Evolutionary conservation across 2,113 vertebrate genomes (phyloP), one percentile per base, ranked within the genome.

Genomic region (Colius striatus): DNA sequence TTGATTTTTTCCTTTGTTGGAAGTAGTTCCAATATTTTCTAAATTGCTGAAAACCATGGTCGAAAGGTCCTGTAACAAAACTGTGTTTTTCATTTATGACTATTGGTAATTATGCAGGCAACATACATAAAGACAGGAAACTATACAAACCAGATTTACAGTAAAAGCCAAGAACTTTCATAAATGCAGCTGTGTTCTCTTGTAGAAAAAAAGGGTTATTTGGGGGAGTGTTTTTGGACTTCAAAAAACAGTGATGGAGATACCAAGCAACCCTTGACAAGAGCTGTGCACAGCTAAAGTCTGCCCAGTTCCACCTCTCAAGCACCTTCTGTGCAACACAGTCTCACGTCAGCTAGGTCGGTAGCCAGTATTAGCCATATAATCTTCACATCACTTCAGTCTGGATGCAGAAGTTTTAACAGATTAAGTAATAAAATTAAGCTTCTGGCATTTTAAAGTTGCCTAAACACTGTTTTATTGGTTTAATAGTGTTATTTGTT

Each of bases 81-180:
- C 67, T 29, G 8, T 43, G 54, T 57, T 94, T 95, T 92, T 84
- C 80, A 76, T 84, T 84, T 92, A 88, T 61, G 63, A 88, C 50
- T 95, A 17, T 72, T 82, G 72, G 62, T 84, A 89, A 75, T 91
- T 80, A 89, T 41, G 65, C 73, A 89, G 73, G 63, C 67, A 94
- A 76, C 14, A 57, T 61, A 68, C 29, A 65, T 18, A 36, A 16
- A 87, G 66, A 81, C 55, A 86, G 65, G 77, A 91, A 96, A 91
- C 30, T 2, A 54, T 60, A 82, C 43, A 71, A 89, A 65, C 58
- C 21, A 76, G 50, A 82, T 58, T 88, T 85, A 93, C 79, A 61
- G 54, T 73, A 95, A 92, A 93, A 92, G 71, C 38, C 16, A 43
- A 93, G 58, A 68, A 5, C 32, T 92, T 72, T 76, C 50, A 93